These are phyloP conservation scores for Thelaira solivaga DNA, from an alignment of 2,888 invertebrate species.

Conservation along the genomic window DNA sequence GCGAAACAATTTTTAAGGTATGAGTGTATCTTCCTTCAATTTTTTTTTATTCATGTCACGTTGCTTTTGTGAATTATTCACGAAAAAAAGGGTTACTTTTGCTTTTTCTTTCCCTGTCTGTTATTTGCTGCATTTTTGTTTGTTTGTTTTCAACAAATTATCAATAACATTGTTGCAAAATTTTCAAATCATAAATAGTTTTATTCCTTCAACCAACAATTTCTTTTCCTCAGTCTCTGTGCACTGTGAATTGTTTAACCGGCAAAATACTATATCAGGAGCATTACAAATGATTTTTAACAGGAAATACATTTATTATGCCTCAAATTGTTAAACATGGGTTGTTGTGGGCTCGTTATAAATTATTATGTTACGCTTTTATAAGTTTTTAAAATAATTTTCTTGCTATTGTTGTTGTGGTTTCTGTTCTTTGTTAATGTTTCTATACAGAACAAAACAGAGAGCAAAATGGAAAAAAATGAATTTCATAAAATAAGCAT, in stretches of 20 bases:
- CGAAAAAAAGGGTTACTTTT: slow-evolving; percentile 40
- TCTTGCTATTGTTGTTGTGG: background rate
- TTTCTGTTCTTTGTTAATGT: background rate
- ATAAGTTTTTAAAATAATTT: slow-evolving; percentile 40
- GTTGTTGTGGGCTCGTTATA: slow-evolving; percentile 49
- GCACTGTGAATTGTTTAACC: slow-evolving; percentile 17
- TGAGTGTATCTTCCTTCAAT: slow-evolving; percentile 41
- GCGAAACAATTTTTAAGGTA: slow-evolving; percentile 13
- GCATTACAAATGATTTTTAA: slow-evolving; percentile 2
- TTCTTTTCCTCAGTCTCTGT: background rate
- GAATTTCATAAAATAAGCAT: background rate
- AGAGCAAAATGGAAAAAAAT: too few relatives aligned
- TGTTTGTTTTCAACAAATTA: slow-evolving; percentile 42
- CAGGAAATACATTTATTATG: slow-evolving; percentile 55
- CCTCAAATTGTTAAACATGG: slow-evolving; percentile 51
- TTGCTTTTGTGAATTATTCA: background rate
- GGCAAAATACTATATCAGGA: slow-evolving; percentile 21
- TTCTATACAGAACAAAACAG: slow-evolving; percentile 27
- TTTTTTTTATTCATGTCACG: background rate
- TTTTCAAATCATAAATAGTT: slow-evolving; percentile 56
- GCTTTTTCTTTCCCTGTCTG: background rate
- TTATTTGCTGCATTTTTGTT: background rate
- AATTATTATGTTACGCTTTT: slow-evolving; percentile 58
- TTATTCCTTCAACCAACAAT: slow-evolving; percentile 23
- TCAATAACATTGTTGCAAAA: slow-evolving; percentile 55